Evolutionary conservation across 2,113 vertebrate species (phyloP), one percentile per base, ranked within the genome.

Genomic region (Azemiops feae): DNA sequence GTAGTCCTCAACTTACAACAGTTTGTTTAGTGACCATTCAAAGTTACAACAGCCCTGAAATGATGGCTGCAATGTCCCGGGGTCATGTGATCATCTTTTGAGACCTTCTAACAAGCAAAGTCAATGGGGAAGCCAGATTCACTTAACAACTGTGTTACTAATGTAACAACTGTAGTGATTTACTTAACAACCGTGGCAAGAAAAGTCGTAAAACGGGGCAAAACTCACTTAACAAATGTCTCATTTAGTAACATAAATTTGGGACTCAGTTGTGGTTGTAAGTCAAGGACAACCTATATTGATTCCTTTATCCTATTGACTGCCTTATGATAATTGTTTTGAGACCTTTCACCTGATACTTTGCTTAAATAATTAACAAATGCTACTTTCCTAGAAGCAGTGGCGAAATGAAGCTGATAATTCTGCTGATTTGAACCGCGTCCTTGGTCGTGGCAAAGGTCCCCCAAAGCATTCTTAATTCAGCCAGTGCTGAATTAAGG

Each of bases 401-500:
- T 2, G 5, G 69, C 7, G 2, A 74, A 74, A 39, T 74, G n/a
- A 18, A 74, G 14, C n/a, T 74, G 64, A 74, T 18, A 74, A 34
- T 18, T 74, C 69, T 74, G 69, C n/a, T 34, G n/a, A 39, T 7
- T 74, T 34, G 69, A 74, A 74, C 16, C 14, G 18, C 5, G 1
- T 20, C 2, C 1, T 34, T 34, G n/a, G 69, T 34, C 14, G 14
- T 34, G 0, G n/a, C n/a, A 74, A 69, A 74, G 64, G 60, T 34
- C 60, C 60, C 4, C 16, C n/a, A 81, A 81, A 81, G 16, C 69
- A 20, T 81, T 39, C n/a, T 39, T 16, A 81, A 81, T 39, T n/a
- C 6, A 50, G 86, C 52, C 94, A 92, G 93, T 94, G 64, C 64
- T 34, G 94, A 97, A 87, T 92, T 93, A 94, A 93, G 6, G 64